Evolutionary conservation across 64 coral and sea anemone genomes (phyloP).

Genomic region (Pocillopora verrucosa): DNA sequence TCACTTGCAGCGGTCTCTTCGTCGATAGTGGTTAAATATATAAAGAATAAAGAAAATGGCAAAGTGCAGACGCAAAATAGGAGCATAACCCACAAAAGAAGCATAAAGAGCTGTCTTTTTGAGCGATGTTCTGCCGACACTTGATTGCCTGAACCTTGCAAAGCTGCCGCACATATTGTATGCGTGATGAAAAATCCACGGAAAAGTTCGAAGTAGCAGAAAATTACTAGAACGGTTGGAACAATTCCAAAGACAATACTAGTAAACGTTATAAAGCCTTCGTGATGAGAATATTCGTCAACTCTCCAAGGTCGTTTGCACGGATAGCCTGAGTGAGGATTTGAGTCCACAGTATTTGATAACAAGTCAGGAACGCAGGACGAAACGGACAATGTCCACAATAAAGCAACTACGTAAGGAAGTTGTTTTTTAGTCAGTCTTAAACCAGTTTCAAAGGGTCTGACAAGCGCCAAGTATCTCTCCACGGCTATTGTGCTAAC

Average conservation of each 20-base stretch:
- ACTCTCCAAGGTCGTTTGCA: conserved; percentile 13
- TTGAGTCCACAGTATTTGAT: neutral
- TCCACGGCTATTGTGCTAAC: neutral
- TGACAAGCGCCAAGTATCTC: neutral
- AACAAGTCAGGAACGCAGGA: conserved; percentile 1
- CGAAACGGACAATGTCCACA: neutral
- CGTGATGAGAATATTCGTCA: conserved; percentile 2
- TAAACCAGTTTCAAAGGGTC: neutral
- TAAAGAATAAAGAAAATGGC: neutral
- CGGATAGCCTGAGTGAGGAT: neutral
- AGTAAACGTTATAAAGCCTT: neutral
- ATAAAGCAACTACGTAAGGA: neutral
- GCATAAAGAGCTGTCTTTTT: conserved; percentile 11
- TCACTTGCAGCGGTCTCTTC: neutral
- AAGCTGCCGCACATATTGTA: neutral
- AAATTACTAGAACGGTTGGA: neutral
- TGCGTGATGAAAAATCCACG: conserved; percentile 25
- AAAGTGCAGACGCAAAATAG: conserved; percentile 26
- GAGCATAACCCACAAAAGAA: conserved; percentile 1
- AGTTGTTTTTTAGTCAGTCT: neutral
- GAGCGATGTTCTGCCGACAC: neutral
- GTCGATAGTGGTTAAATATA: neutral
- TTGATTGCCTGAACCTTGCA: neutral
- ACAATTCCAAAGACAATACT: neutral
- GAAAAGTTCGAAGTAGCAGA: conserved; percentile 29